phyloP scores from a whole-genome alignment of 2,113 vertebrate genomes.

The Myotis davidii region DNA sequence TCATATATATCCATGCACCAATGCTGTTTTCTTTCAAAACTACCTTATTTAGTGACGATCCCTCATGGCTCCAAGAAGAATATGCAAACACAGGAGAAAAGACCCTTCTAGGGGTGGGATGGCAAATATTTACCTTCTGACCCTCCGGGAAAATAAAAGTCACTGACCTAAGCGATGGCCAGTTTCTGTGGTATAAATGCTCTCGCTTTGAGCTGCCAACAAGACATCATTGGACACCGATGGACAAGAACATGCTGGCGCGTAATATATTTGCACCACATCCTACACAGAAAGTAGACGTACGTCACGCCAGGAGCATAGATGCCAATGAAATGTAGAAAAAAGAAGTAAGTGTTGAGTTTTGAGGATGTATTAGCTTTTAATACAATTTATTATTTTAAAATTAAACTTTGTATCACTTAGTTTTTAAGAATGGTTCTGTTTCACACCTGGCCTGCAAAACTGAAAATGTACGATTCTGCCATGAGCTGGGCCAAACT shows the following conservation, averaged over 20 bases:
- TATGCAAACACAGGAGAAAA: background rate
- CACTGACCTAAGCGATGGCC: background rate
- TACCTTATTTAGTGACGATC: background rate
- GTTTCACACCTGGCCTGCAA: background rate
- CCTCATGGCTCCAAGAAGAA: background rate
- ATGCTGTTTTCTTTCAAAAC: slow-evolving; percentile 14
- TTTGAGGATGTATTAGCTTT: background rate
- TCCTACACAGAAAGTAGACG: background rate
- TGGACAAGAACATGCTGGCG: accelerated
- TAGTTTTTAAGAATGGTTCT: background rate
- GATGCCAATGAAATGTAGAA: background rate
- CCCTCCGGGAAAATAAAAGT: background rate
- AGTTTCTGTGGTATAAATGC: background rate
- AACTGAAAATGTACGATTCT: background rate
- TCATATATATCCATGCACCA: background rate
- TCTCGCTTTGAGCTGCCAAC: background rate
- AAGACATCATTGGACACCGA: background rate
- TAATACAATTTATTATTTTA: background rate
- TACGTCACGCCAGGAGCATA: background rate
- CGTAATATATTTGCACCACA: accelerated
- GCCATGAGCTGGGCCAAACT: background rate
- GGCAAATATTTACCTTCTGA: background rate
- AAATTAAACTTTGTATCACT: background rate
- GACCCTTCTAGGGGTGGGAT: background rate
- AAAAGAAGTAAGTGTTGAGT: background rate